A percentile compares a stretch with the other conserved stretches of the same genome.
These are phyloP conservation scores for Dicaeum eximium DNA, from an alignment of 2,113 vertebrate genomes.

Conservation along the genomic window DNA sequence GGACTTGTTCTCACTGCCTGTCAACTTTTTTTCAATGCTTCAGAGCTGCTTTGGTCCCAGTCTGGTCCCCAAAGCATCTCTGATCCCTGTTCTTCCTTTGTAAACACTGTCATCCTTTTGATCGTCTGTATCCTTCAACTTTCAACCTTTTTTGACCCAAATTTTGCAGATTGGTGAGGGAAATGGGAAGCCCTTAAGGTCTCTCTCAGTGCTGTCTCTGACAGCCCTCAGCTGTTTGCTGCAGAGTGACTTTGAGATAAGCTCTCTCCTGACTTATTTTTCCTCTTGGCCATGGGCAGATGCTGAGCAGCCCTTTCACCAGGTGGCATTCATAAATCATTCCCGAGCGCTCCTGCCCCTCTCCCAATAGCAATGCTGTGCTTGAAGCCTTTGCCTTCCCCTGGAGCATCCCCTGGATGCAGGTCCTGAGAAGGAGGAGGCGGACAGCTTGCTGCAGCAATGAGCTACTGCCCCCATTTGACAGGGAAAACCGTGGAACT, in stretches of 20 bases:
- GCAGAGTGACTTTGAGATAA: background rate
- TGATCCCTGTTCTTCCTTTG: background rate
- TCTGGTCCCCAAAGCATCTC: background rate
- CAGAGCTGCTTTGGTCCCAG: background rate
- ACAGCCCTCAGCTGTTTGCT: background rate
- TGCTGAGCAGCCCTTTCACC: background rate
- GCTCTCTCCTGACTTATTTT: background rate
- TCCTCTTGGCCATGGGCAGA: fast-evolving
- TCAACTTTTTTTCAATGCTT: background rate
- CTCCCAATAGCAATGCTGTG: background rate
- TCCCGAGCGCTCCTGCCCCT: fast-evolving
- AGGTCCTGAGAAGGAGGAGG: background rate
- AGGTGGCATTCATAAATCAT: background rate
- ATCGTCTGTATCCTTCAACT: background rate
- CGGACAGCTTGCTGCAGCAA: background rate
- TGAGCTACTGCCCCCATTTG: background rate
- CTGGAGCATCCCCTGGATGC: background rate
- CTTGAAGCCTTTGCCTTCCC: background rate
- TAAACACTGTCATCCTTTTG: background rate
- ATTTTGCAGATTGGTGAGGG: background rate
- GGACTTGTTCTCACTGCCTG: background rate
- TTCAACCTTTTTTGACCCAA: background rate
- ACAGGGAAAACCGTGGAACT: background rate
- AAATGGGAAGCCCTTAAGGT: background rate
- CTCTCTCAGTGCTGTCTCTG: background rate